These are phyloP conservation scores for Tenebrosternarchus preto DNA, from an alignment of 2,113 vertebrate genomes.

Conservation along the genomic window DNA sequence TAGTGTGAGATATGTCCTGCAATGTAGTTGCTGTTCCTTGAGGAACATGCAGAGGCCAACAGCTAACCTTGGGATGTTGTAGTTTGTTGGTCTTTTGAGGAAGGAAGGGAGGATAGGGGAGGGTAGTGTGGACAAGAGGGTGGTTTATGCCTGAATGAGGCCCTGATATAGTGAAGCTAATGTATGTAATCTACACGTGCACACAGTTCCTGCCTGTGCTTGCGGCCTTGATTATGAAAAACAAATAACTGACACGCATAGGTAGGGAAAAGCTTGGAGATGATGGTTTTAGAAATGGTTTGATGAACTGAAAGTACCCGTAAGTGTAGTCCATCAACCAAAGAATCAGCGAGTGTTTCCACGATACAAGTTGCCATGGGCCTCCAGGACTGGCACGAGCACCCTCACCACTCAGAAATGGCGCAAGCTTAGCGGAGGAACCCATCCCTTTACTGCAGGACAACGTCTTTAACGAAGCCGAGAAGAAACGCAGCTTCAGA, in stretches of 20 bases:
- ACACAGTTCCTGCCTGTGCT: not conserved
- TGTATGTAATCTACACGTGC: constrained; percentile 20
- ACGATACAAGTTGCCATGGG: too few species aligned
- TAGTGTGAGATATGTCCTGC: not conserved
- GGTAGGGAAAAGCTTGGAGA: not conserved
- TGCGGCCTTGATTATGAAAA: not conserved
- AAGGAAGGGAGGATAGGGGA: not conserved
- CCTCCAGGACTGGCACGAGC: too few species aligned
- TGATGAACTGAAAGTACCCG: too few species aligned
- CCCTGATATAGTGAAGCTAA: constrained; percentile 24
- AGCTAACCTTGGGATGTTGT: not conserved
- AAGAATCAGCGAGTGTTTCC: too few species aligned
- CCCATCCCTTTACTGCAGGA: too few species aligned
- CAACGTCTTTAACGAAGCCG: too few species aligned
- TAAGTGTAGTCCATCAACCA: too few species aligned
- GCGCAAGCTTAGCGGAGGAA: too few species aligned
- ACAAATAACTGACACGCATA: not conserved
- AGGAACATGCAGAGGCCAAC: not conserved
- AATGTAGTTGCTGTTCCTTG: not conserved
- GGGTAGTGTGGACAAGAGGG: constrained; percentile 19
- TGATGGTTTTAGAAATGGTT: not conserved
- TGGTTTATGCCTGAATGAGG: constrained; percentile 31
- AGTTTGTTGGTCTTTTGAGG: not conserved
- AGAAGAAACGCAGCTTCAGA: too few species aligned
- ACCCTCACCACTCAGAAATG: too few species aligned